Evolutionary conservation across 1,140 invertebrate genomes (phyloP).

Genomic region (Anagrus nilaparvatae): DNA sequence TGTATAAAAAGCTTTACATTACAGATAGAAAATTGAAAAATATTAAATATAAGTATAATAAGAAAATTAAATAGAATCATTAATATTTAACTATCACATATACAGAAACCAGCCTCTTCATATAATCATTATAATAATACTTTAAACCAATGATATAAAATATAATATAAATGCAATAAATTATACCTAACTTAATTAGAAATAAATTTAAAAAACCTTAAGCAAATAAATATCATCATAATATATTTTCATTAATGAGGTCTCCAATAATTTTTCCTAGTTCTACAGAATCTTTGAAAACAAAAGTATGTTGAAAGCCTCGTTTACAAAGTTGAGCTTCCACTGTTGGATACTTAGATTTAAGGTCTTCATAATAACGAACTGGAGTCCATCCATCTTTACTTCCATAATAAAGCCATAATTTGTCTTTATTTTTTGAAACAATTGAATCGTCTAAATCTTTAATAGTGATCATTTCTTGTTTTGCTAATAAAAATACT

Average conservation of each 20-base stretch:
- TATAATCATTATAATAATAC: too few species aligned
- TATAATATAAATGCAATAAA: too few species aligned
- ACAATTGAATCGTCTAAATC: constrained; percentile 48
- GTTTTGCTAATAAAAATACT: constrained; percentile 49
- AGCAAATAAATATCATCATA: too few species aligned
- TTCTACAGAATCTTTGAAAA: constrained; percentile 49
- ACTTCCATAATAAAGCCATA: constrained; percentile 68
- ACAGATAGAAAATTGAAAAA: too few species aligned
- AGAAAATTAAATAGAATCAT: too few species aligned
- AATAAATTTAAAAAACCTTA: too few species aligned
- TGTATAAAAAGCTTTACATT: too few species aligned
- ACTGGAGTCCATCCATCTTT: constrained; percentile 67
- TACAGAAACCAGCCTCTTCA: too few species aligned
- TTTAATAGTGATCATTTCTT: constrained; percentile 52
- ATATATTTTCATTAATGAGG: constrained; percentile 40
- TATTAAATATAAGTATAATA: too few species aligned
- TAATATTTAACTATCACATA: too few species aligned
- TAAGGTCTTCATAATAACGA: constrained; percentile 53
- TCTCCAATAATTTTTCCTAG: constrained; percentile 52
- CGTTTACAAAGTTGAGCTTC: constrained; percentile 55
- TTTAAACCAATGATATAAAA: too few species aligned
- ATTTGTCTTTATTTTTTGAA: constrained; percentile 42
- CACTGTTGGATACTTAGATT: constrained; percentile 47
- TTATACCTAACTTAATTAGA: too few species aligned
- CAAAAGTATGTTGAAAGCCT: constrained; percentile 65